A percentile compares a stretch with the other conserved stretches of the same genome.
These are phyloP conservation scores for Drosophila nigromelanica DNA, from an alignment of 1,140 invertebrate genomes.

Conservation along the genomic window DNA sequence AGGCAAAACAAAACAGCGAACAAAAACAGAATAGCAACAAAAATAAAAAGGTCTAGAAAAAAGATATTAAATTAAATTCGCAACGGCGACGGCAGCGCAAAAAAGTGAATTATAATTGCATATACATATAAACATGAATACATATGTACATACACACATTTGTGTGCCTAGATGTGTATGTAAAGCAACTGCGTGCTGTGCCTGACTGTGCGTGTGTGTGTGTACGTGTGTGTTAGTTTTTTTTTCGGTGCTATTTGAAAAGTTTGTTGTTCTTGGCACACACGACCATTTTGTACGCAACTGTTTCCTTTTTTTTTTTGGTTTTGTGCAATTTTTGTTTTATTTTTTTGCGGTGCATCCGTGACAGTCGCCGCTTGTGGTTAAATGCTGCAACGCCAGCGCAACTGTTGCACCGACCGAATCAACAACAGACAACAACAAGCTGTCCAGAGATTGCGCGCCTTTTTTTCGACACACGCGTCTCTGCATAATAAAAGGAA, in stretches of 20 bases:
- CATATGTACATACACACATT: background rate
- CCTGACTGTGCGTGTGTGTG: constrained; percentile 17
- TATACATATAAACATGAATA: constrained; percentile 1
- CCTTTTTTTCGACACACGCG: constrained; percentile 26
- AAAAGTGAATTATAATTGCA: constrained; percentile 46
- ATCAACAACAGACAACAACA: background rate
- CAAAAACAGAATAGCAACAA: constrained; percentile 5
- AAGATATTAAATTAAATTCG: constrained; percentile 49
- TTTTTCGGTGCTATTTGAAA: constrained; percentile 9
- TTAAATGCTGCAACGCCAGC: constrained; percentile 5
- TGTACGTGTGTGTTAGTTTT: background rate
- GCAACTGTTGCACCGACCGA: constrained; percentile 42
- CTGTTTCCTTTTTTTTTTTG: constrained; percentile 3
- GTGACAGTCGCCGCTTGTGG: background rate
- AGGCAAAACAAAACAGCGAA: constrained; percentile 13
- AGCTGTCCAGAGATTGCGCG: constrained; percentile 27
- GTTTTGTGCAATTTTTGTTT: background rate
- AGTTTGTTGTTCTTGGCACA: constrained; percentile 19
- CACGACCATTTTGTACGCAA: constrained; percentile 12
- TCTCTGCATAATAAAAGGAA: constrained; percentile 14
- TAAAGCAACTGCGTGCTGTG: constrained; percentile 15
- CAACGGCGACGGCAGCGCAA: constrained; percentile 24
- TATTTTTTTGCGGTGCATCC: constrained; percentile 19
- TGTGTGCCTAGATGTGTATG: constrained; percentile 9
- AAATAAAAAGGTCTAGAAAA: constrained; percentile 8